These are phyloP conservation scores for Thelaira solivaga DNA, from an alignment of 2,888 invertebrate species.

Conservation along the genomic window DNA sequence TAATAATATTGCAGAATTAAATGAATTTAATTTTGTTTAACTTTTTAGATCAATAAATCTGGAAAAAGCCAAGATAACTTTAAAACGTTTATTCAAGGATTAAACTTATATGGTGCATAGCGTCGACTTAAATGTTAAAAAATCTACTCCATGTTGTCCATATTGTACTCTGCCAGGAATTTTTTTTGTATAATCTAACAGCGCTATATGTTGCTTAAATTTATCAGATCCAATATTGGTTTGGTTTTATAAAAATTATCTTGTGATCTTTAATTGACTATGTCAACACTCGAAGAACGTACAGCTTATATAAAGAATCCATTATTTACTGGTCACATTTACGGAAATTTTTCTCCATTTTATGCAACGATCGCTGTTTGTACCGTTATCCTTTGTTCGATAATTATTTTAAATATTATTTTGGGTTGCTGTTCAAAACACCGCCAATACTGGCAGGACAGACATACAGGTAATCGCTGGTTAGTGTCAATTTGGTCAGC, in stretches of 20 bases:
- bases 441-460: conserved; percentile 88
- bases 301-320: conserved; percentile 81
- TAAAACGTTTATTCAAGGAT: background rate
- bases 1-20: too few relatives aligned
- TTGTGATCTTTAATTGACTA: conserved; percentile 70
- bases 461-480: conserved; percentile 91
- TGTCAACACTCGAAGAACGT: conserved; percentile 83
- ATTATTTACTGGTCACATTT: conserved; percentile 79
- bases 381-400: conserved; percentile 82
- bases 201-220: background rate
- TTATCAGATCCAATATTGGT: background rate
- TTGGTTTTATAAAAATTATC: background rate
- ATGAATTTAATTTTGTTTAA: too few relatives aligned
- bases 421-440: conserved; percentile 90
- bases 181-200: background rate
- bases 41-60: background rate
- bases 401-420: conserved; percentile 86
- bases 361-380: conserved; percentile 89
- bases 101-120: conserved; percentile 16
- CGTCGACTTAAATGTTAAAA: background rate
- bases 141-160: background rate
- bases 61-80: background rate
- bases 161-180: background rate
- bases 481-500: conserved; percentile 89
- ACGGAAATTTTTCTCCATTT: conserved; percentile 90